These are phyloP conservation scores for Lordiphosa andalusiaca DNA, from an alignment of 2,888 invertebrate genomes.

Conservation along the genomic window DNA sequence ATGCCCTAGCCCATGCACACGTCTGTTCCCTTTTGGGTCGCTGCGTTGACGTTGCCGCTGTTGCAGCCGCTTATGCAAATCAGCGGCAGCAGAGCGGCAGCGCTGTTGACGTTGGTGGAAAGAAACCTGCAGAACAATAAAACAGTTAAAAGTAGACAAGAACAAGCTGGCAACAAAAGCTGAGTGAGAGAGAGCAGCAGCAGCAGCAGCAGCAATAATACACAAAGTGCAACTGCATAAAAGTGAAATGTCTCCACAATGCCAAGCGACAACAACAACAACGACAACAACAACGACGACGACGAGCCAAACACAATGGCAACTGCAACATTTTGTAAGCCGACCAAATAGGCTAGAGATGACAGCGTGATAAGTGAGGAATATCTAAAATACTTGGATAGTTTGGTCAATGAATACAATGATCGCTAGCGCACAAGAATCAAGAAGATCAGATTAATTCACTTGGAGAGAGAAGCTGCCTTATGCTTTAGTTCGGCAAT, in stretches of 20 bases:
- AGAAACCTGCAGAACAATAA: constrained; percentile 64
- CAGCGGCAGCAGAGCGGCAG: constrained; percentile 39
- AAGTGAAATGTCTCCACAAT: constrained; percentile 75
- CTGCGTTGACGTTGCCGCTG: constrained; percentile 16
- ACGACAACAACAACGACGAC: no score
- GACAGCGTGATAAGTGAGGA: constrained; percentile 28
- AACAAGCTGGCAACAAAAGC: constrained; percentile 53
- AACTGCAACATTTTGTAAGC: constrained; percentile 23
- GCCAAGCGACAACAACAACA: constrained; percentile 52
- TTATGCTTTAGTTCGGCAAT: no score
- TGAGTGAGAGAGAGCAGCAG: constrained; percentile 9
- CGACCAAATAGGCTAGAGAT: constrained; percentile 24
- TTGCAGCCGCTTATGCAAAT: constrained; percentile 77
- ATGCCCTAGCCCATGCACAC: neutral
- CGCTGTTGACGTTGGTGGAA: constrained; percentile 27
- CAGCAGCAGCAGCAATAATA: constrained; percentile 61
- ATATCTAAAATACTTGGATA: neutral
- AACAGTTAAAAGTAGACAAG: constrained; percentile 74
- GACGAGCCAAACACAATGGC: constrained; percentile 39
- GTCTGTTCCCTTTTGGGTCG: constrained; percentile 16
- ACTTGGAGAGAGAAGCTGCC: no score
- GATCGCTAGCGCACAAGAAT: no score
- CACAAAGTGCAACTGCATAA: constrained; percentile 75
- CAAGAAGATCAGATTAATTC: no score
- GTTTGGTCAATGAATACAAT: neutral